Conservation (phyloP, 2,888 invertebrate genomes). For the Aspidiotus destructor region DNA sequence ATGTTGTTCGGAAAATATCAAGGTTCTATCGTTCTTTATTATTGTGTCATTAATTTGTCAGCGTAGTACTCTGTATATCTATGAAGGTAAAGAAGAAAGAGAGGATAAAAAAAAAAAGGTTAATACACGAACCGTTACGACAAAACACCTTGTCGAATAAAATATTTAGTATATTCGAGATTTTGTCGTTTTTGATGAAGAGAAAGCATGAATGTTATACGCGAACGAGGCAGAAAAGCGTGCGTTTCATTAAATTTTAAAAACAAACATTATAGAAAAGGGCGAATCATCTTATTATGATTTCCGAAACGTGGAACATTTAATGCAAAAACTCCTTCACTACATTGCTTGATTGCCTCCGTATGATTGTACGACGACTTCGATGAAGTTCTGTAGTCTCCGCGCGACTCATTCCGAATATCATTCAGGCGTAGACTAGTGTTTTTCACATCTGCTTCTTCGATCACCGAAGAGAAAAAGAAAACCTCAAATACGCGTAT, state of each 20-base stretch:
- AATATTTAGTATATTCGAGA: neutral
- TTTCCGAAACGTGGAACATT: slow-evolving; percentile 27
- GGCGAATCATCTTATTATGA: slow-evolving; percentile 32
- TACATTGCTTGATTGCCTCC: slow-evolving; percentile 28
- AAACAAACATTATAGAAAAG: slow-evolving; percentile 31
- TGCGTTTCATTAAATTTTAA: slow-evolving; percentile 16
- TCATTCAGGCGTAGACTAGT: slow-evolving; percentile 26
- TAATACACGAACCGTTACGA: slow-evolving; percentile 24
- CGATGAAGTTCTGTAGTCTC: neutral
- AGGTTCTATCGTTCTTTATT: too few species aligned
- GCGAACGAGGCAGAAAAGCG: slow-evolving; percentile 19
- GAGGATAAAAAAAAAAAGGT: slow-evolving; percentile 13
- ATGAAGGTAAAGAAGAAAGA: slow-evolving; percentile 2
- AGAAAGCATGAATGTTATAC: slow-evolving; percentile 29
- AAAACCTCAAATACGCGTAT: neutral
- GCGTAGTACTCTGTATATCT: neutral
- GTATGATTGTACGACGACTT: neutral
- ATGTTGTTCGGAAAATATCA: too few species aligned
- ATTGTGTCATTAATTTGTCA: too few species aligned
- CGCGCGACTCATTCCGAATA: slow-evolving; percentile 13
- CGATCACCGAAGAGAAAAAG: slow-evolving; percentile 5
- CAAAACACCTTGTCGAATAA: slow-evolving; percentile 23
- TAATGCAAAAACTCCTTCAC: slow-evolving; percentile 13
- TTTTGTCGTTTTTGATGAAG: slow-evolving; percentile 12
- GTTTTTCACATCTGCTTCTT: slow-evolving; percentile 29